Evolutionary conservation across 64 coral and sea anemone species (phyloP).

Genomic region (Dendrophyllia cribrosa): DNA sequence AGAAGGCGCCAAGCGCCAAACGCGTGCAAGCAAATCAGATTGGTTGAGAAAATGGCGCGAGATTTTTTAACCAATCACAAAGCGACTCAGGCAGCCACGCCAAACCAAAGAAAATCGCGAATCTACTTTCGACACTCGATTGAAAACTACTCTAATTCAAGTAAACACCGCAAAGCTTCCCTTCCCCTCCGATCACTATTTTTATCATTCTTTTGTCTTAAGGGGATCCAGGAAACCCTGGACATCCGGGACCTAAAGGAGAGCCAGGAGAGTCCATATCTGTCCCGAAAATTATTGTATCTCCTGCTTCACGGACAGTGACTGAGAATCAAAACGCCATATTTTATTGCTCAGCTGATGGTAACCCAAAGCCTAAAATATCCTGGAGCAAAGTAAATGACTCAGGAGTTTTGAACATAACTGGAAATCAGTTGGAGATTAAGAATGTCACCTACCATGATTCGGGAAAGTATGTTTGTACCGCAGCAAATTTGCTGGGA

Average conservation of each 20-base stretch:
- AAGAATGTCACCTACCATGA: not conserved
- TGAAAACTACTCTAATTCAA: too few species aligned
- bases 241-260: slow-evolving; percentile 41
- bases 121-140: too few species aligned
- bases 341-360: slow-evolving; percentile 36
- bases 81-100: too few species aligned
- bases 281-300: slow-evolving; percentile 23
- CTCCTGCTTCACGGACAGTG: slow-evolving; percentile 36
- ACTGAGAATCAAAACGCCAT: slow-evolving; percentile 20
- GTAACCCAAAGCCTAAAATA: slow-evolving; percentile 10
- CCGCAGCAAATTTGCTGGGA: slow-evolving; percentile 19
- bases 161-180: too few species aligned
- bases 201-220: not conserved
- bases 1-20: too few species aligned
- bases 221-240: slow-evolving; percentile 12
- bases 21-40: too few species aligned
- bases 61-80: too few species aligned
- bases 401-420: not conserved
- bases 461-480: slow-evolving; percentile 22
- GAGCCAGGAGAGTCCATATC: slow-evolving; percentile 30
- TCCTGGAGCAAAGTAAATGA: slow-evolving; percentile 41
- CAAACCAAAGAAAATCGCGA: too few species aligned
- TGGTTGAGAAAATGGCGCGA: too few species aligned
- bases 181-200: too few species aligned
- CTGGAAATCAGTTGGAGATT: not conserved